Base-by-base conservation (phyloP, 2,888 invertebrate genomes). In the Erpobdella octoculata region DNA sequence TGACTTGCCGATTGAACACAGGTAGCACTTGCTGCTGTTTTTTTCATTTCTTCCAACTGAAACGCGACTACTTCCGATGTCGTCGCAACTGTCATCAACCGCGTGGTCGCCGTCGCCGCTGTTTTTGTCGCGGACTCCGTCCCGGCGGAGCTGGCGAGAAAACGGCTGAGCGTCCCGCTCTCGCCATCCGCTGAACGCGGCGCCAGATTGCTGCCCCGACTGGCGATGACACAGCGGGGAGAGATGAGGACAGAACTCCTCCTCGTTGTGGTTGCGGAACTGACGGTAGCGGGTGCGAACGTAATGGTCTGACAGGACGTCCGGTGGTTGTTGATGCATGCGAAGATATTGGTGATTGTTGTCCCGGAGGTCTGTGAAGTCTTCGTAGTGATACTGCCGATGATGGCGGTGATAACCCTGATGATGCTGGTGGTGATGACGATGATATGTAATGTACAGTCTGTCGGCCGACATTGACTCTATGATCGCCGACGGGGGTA, bases 401-500 rank as follows among this genome's bases (percentile, higher is more conserved):
- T n/a, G n/a, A n/a, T n/a, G n/a, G n/a, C n/a, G n/a, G n/a, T n/a
- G n/a, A n/a, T n/a, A n/a, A n/a, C n/a, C n/a, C n/a, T n/a, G n/a
- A n/a, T n/a, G n/a, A n/a, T n/a, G n/a, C n/a, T n/a, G n/a, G n/a
- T n/a, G n/a, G 28, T n/a, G 21, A 8, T 53, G 18, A 1, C 53
- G 53, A 8, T 53, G 18, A 1, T 28, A 28, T 21, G 35, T 46
- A 33, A 53, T 21, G 0, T 33, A 53, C 18, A 67, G 37, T 31
- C 64, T 53, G 28, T 71, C 65, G n/a, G 62, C 71, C 41, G 71
- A 71, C 36, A 67, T 38, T 1, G 71, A 71, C 21, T 66, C 71
- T 4, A 71, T 65, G 48, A 71, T 38, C 31, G 66, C 58, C n/a
- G 15, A 12, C 53, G 48, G 46, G 5, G 71, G 71, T 1, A 71